phyloP scores from a whole-genome alignment of 2,797 vertebrate genomes.

The Pseudomugil gertrudae region DNA sequence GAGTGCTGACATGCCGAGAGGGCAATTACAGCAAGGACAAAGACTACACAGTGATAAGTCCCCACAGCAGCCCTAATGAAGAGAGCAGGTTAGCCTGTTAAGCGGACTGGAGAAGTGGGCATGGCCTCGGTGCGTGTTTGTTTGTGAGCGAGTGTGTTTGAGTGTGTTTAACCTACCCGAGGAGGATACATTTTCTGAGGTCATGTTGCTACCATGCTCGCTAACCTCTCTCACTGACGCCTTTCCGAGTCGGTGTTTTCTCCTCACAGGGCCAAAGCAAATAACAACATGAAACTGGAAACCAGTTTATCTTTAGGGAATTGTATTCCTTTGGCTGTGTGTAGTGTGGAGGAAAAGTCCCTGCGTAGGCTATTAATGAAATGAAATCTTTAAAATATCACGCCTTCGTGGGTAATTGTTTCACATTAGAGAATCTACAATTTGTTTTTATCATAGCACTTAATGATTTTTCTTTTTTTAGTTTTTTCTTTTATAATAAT shows the following conservation, averaged over 20 bases:
- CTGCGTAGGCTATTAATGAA: slow-evolving; percentile 65
- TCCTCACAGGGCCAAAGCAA: slow-evolving; percentile 66
- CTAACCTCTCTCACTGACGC: slow-evolving; percentile 72
- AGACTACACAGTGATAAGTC: slow-evolving; percentile 85
- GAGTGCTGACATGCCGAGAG: slow-evolving; percentile 82
- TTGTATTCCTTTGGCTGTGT: slow-evolving; percentile 59
- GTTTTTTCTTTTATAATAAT: slow-evolving; percentile 22
- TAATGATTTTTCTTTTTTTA: slow-evolving; percentile 61
- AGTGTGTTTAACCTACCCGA: slow-evolving; percentile 75
- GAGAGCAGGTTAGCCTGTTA: slow-evolving; percentile 81
- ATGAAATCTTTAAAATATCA: slow-evolving; percentile 63
- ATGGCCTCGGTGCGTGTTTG: slow-evolving; percentile 61
- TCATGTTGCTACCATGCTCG: slow-evolving; percentile 68
- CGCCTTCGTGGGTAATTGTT: slow-evolving; percentile 65
- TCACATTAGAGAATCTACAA: slow-evolving; percentile 59
- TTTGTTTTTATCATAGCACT: slow-evolving; percentile 67
- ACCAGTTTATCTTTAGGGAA: slow-evolving; percentile 66
- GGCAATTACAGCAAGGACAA: slow-evolving; percentile 87
- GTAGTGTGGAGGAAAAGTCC: slow-evolving; percentile 51
- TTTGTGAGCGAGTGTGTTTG: slow-evolving; percentile 61
- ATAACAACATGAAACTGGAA: slow-evolving; percentile 65
- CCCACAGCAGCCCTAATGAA: slow-evolving; percentile 83
- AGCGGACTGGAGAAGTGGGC: slow-evolving; percentile 72
- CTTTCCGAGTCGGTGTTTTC: slow-evolving; percentile 54
- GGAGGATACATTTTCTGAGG: slow-evolving; percentile 75